These are phyloP conservation scores for Carabus problematicus DNA, from an alignment of 2,888 invertebrate genomes.

Conservation along the genomic window DNA sequence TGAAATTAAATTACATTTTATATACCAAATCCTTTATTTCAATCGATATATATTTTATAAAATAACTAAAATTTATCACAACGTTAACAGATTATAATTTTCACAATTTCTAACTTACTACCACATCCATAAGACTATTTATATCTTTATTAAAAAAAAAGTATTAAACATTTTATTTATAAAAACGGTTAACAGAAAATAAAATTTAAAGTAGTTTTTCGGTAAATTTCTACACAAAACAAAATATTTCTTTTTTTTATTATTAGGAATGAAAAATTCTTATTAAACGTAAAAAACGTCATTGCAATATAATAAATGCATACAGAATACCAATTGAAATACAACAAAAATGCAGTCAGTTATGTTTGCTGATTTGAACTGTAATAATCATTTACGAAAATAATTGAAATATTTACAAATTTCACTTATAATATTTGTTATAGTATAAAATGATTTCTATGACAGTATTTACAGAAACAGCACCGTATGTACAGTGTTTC, in stretches of 20 bases:
- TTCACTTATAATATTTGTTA: no score
- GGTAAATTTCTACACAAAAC: no score
- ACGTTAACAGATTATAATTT: constrained; percentile 31
- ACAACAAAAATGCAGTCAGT: constrained; percentile 8
- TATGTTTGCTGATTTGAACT: not conserved
- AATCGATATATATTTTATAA: constrained; percentile 33
- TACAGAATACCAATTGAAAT: not conserved
- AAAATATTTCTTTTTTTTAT: no score
- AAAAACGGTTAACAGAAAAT: constrained; percentile 26
- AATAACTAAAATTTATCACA: constrained; percentile 33
- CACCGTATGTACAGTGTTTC: no score
- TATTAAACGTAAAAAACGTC: no score
- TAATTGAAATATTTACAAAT: no score
- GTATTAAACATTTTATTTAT: constrained; percentile 15
- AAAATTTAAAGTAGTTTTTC: no score
- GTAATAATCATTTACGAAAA: no score
- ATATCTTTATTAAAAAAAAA: constrained; percentile 4
- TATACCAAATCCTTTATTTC: constrained; percentile 41
- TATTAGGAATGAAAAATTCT: no score
- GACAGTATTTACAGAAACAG: no score
- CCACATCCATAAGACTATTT: constrained; percentile 15
- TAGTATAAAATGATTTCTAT: no score
- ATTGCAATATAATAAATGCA: not conserved
- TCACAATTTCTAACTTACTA: constrained; percentile 25
- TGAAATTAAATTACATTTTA: not conserved